phyloP scores from a whole-genome alignment of 2,113 vertebrate genomes.

The Maccullochella peelii region DNA sequence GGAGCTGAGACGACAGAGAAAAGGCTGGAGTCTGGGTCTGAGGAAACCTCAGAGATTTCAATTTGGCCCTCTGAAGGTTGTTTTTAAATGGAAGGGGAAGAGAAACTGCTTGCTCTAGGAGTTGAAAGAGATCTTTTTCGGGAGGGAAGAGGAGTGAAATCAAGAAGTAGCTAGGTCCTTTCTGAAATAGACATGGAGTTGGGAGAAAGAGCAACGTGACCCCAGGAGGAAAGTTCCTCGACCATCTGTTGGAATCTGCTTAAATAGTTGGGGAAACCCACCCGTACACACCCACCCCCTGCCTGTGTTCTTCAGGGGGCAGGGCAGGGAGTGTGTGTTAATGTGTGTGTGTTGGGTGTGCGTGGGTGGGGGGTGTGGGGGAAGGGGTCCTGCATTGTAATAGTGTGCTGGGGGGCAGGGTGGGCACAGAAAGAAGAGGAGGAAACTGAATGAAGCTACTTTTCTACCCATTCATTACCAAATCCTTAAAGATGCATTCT shows the following conservation, averaged over 20 bases:
- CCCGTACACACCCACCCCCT: constrained; percentile 30
- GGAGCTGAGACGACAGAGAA: not conserved
- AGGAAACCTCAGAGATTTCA: not conserved
- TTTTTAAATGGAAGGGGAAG: not conserved
- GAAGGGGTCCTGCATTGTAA: constrained; percentile 66
- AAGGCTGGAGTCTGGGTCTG: not conserved
- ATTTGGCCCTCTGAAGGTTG: not conserved
- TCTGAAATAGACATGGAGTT: not conserved
- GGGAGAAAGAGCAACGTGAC: constrained; percentile 22
- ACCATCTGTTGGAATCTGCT: constrained; percentile 82
- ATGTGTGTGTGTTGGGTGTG: constrained; percentile 30
- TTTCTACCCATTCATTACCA: constrained; percentile 69
- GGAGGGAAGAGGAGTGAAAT: not conserved
- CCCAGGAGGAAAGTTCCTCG: constrained; percentile 64
- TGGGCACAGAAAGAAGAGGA: constrained; percentile 52
- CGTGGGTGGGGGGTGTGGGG: constrained; percentile 8
- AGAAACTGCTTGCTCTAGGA: not conserved
- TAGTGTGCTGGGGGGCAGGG: constrained; percentile 74
- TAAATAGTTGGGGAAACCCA: constrained; percentile 80
- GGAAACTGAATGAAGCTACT: constrained; percentile 71
- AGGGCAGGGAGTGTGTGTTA: constrained; percentile 47
- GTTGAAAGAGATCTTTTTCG: not conserved
- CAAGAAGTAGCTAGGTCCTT: not conserved
- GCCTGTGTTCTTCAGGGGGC: constrained; percentile 59
- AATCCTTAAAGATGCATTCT: constrained; percentile 66